Evolutionary conservation across 2,888 invertebrate genomes (phyloP).

Genomic region (Sesia bembeciformis): DNA sequence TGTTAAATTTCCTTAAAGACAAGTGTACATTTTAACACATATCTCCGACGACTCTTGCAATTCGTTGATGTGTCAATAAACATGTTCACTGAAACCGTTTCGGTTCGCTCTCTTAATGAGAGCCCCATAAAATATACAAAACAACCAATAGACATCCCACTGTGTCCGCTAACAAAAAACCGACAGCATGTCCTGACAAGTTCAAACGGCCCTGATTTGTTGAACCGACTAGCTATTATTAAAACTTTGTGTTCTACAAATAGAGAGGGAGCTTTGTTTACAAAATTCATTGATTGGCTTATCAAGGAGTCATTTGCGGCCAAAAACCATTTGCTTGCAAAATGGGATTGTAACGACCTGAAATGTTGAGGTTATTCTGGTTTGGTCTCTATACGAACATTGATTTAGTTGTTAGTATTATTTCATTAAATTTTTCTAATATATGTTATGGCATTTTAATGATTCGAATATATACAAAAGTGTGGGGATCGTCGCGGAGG

Average conservation of each 20-base stretch:
- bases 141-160: conserved; percentile 54
- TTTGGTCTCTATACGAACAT: background rate
- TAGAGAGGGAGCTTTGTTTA: conserved; percentile 43
- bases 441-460: background rate
- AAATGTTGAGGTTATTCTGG: background rate
- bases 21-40: no score
- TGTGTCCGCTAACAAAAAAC: conserved; percentile 47
- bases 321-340: background rate
- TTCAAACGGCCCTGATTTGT: conserved; percentile 61
- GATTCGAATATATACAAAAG: no score
- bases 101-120: conserved; percentile 41
- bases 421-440: background rate
- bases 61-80: conserved; percentile 49
- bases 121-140: conserved; percentile 63
- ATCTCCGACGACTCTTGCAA: background rate
- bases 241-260: conserved; percentile 18
- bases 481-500: conserved; percentile 9
- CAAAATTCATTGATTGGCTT: conserved; percentile 49
- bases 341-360: background rate
- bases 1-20: no score
- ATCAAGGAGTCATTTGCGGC: conserved; percentile 23
- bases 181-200: conserved; percentile 64
- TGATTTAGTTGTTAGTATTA: background rate
- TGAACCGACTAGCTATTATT: conserved; percentile 37
- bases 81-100: conserved; percentile 34